phyloP scores from a whole-genome alignment of 2,888 invertebrate genomes.

The Odontothrips loti region DNA sequence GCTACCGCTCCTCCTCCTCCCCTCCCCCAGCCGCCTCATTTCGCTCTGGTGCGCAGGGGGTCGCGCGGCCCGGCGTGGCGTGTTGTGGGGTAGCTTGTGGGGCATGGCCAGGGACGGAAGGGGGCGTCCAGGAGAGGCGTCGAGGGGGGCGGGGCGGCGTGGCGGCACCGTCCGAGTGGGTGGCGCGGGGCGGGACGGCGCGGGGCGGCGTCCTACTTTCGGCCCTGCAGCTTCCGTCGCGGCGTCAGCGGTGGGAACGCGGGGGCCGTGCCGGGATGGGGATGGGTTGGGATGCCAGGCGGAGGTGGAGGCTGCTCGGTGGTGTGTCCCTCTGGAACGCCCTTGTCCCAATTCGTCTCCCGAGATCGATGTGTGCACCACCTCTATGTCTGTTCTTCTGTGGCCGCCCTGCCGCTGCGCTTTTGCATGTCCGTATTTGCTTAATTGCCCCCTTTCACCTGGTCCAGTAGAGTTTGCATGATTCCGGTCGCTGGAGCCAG shows the following conservation, averaged over 20 bases:
- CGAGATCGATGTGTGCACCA: neutral
- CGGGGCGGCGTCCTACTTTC: constrained; percentile 13
- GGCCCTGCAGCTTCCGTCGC: constrained; percentile 19
- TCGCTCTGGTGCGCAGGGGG: too few species aligned
- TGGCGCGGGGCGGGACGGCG: neutral
- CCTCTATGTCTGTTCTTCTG: too few species aligned
- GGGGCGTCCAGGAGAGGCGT: neutral
- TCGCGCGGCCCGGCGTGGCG: too few species aligned
- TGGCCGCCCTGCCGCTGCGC: constrained; percentile 1
- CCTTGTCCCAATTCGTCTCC: neutral
- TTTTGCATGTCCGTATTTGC: constrained; percentile 12
- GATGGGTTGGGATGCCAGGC: neutral
- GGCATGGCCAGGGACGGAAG: neutral
- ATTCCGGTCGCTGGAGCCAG: too few species aligned
- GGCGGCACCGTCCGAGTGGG: constrained; percentile 3
- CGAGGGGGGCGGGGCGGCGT: neutral
- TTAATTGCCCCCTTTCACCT: constrained; percentile 24
- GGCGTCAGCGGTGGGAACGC: neutral
- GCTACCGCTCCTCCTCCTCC: too few species aligned
- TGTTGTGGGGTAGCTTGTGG: too few species aligned
- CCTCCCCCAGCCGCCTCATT: too few species aligned
- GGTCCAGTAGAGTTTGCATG: neutral
- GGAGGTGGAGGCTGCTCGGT: neutral
- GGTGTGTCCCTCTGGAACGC: neutral
- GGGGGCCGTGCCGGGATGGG: neutral